Conservation (phyloP, 1,140 invertebrate genomes). For the Cheumatopsyche charites region DNA sequence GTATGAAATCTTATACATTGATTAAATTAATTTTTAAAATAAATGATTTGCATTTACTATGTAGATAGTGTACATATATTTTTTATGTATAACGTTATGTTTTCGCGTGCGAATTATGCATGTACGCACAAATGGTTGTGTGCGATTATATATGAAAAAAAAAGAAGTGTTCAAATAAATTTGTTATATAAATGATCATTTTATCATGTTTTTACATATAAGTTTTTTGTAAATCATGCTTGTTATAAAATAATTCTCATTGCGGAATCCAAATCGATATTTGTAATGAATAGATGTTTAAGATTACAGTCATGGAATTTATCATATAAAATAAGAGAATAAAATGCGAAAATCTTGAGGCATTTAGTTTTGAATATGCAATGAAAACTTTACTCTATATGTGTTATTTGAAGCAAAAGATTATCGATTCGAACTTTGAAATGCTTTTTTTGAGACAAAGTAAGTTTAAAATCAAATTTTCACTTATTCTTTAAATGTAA, state of each 20-base stretch:
- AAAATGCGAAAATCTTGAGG: neutral
- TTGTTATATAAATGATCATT: conserved; percentile 2
- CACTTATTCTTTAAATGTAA: no score
- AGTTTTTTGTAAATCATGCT: conserved; percentile 18
- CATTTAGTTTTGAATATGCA: neutral
- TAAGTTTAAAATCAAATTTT: no score
- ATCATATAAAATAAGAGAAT: neutral
- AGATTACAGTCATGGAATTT: neutral
- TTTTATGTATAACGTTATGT: conserved; percentile 19
- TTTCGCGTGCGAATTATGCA: neutral
- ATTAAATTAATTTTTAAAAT: neutral
- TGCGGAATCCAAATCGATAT: no score
- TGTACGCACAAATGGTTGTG: neutral
- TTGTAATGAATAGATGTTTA: no score
- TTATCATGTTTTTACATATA: conserved; percentile 6
- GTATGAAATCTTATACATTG: neutral
- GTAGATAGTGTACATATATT: conserved; percentile 12
- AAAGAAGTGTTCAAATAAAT: conserved; percentile 12
- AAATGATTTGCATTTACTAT: conserved; percentile 19
- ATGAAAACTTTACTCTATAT: no score
- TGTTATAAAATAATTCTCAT: neutral
- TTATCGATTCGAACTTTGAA: no score
- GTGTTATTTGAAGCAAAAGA: no score
- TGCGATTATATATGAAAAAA: conserved; percentile 9
- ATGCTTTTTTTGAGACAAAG: no score